A percentile compares a stretch with the other conserved stretches of the same genome.
Conservation (phyloP, 2,888 invertebrate genomes). For the Parnassius orleans region DNA sequence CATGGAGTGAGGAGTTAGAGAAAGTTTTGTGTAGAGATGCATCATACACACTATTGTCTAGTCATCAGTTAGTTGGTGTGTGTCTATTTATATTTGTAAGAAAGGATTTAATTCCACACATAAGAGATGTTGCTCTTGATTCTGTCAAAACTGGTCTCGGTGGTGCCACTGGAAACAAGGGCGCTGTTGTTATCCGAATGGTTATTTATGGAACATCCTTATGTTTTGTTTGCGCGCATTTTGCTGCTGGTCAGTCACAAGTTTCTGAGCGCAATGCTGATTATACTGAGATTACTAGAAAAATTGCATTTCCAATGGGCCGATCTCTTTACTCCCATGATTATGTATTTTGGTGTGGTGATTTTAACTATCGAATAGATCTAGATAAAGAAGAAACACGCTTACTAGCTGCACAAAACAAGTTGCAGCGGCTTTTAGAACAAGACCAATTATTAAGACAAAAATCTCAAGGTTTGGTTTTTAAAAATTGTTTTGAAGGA, state of each 20-base stretch:
- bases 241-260: conserved; percentile 99
- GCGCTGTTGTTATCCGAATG: conserved; percentile 95
- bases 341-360: conserved; percentile 99
- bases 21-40: conserved; percentile 93
- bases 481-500: conserved; percentile 96
- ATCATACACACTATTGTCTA: conserved; percentile 94
- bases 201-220: conserved; percentile 95
- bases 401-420: conserved; percentile 87
- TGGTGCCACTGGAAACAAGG: conserved; percentile 98
- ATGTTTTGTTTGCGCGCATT: conserved; percentile 99
- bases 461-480: conserved; percentile 90
- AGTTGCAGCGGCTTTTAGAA: conserved; percentile 88
- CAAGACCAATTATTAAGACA: conserved; percentile 94
- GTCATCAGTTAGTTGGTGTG: conserved; percentile 98
- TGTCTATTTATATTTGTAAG: conserved; percentile 97
- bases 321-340: conserved; percentile 96
- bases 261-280: conserved; percentile 97
- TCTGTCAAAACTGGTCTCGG: conserved; percentile 99
- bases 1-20: conserved; percentile 97
- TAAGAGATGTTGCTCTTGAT: conserved; percentile 96
- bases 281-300: conserved; percentile 96
- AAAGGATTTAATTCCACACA: conserved; percentile 92
- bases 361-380: conserved; percentile 99
- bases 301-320: conserved; percentile 95
- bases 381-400: conserved; percentile 97